Percentiles rank a stretch among this genome's conserved stretches.
Evolutionary conservation across 2,113 vertebrate genomes (phyloP).

Genomic region (Cyanocitta stelleri): DNA sequence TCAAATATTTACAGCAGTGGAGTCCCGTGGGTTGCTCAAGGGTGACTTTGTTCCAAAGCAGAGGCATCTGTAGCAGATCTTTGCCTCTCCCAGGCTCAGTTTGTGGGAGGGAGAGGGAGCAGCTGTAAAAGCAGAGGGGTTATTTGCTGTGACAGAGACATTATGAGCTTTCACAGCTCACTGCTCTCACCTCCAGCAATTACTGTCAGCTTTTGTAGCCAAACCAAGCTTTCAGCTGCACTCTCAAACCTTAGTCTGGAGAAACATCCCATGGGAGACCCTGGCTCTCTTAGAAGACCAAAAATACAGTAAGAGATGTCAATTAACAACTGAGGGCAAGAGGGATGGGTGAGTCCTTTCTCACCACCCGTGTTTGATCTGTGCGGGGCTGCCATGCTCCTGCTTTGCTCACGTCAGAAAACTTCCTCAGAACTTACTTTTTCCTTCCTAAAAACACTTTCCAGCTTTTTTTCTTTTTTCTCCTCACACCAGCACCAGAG

Average conservation of each 20-base stretch:
- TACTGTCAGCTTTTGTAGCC: background rate
- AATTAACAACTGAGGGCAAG: background rate
- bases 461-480: background rate
- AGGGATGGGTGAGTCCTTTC: background rate
- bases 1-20: background rate
- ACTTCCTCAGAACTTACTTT: background rate
- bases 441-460: background rate
- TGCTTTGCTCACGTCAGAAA: background rate
- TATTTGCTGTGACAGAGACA: background rate
- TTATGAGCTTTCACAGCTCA: background rate
- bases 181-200: background rate
- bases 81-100: background rate
- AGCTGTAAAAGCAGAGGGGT: background rate
- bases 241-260: background rate
- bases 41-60: background rate
- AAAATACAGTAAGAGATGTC: background rate
- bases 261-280: background rate
- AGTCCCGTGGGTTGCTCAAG: background rate
- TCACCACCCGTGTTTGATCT: background rate
- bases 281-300: background rate
- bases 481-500: background rate
- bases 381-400: background rate
- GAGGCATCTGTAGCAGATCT: background rate
- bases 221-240: background rate
- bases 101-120: background rate